Evolutionary conservation across 2,888 invertebrate genomes (phyloP), one percentile per base, ranked within the genome.

Genomic region (Therioaphis trifolii): DNA sequence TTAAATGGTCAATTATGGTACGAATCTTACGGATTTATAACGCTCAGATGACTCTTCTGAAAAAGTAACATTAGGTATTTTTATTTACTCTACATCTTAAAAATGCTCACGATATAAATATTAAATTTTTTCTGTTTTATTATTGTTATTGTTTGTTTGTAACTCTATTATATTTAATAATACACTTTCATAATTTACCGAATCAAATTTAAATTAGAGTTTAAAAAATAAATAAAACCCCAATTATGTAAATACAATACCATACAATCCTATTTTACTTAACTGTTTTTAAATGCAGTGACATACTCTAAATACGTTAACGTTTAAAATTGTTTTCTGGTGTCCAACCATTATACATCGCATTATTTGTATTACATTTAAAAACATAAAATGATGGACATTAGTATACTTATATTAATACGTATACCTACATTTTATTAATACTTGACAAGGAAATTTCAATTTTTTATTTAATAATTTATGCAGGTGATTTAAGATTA

Each of bases 1-100:
- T 82, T 82, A 72, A 82, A 82, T 82, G 82, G 82, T 82, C 63
- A 72, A 82, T 82, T 82, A 82, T 72, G 11, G 69, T 46, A 43
- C 29, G 79, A 80, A 71, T 72, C 29, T 35, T 58, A 55, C 58
- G 58, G 46, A 80, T 80, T 80, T 80, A 80, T 80, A 71, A 80
- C 71, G 80, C 80, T 80, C 71, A 80, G 80, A 71, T 80, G 80
- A 80, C 80, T 69, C 49, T 61, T 61, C 71, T 29, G 29, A 78
- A 78, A 78, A 74, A 74, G 5, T 29, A 49, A 78, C 52, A 52
- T 68, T 68, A 43, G 55, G 49, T 78, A 14, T 29, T 18, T 69
- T 66, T 78, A 18, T 29, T 24, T 68, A 18, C 24, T 35, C 66
- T 24, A 68, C n/a, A 55, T n/a, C 40, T 69, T 68, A 21, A 43